phyloP scores from a whole-genome alignment of 2,113 vertebrate genomes.

The Lampris megalopsis region DNA sequence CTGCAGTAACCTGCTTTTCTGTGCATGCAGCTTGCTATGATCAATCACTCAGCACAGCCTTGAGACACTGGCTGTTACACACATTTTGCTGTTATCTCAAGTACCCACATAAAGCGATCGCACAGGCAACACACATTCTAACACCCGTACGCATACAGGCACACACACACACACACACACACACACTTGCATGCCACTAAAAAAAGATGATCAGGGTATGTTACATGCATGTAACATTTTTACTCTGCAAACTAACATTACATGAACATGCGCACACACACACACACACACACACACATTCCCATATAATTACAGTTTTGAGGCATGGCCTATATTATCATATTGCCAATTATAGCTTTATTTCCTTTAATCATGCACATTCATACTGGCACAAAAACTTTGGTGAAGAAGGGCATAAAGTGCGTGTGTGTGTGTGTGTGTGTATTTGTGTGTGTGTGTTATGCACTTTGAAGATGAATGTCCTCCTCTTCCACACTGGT shows the following conservation, averaged over 20 bases:
- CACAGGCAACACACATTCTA: no score
- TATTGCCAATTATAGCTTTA: conserved; percentile 39
- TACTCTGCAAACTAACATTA: no score
- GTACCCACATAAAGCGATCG: conserved; percentile 7
- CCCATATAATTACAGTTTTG: conserved; percentile 20
- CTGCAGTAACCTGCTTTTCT: conserved; percentile 83
- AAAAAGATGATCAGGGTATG: no score
- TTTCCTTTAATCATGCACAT: conserved; percentile 45
- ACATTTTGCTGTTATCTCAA: conserved; percentile 40
- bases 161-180: conserved; percentile 29
- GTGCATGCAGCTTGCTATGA: conserved; percentile 73
- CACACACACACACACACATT: conserved; percentile 12
- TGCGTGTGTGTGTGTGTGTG: conserved; percentile 10
- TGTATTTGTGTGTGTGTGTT: conserved; percentile 19
- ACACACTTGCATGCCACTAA: not conserved
- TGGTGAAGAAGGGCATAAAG: not conserved
- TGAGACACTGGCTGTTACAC: conserved; percentile 50
- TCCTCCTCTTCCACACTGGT: conserved; percentile 25
- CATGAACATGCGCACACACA: conserved; percentile 5
- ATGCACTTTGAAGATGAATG: conserved; percentile 47
- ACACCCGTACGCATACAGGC: not conserved
- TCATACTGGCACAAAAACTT: conserved; percentile 30
- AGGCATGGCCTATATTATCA: conserved; percentile 31
- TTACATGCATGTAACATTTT: no score
- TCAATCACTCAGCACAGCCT: conserved; percentile 75